These are phyloP conservation scores for Drosophila neotestacea DNA, from an alignment of 2,888 invertebrate species.

Conservation along the genomic window DNA sequence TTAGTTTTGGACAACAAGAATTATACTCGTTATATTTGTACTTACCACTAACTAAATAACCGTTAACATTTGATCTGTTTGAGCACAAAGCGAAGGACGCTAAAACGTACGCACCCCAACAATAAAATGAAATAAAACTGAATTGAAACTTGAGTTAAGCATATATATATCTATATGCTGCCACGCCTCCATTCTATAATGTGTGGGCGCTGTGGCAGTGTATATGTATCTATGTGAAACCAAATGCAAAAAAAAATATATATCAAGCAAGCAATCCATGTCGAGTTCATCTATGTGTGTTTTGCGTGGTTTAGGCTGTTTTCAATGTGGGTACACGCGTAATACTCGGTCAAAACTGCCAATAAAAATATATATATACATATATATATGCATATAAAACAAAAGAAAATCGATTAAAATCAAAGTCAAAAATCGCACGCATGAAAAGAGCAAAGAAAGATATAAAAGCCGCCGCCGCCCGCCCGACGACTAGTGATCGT, in stretches of 20 bases:
- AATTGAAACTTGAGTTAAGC: conserved; percentile 18
- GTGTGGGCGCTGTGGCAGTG: conserved; percentile 9
- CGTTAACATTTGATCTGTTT: conserved; percentile 82
- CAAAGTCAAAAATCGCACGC: conserved; percentile 28
- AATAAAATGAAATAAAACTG: conserved; percentile 34
- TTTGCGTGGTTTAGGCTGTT: conserved; percentile 85
- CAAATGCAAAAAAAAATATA: conserved; percentile 24
- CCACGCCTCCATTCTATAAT: background rate
- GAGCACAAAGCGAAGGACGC: conserved; percentile 80
- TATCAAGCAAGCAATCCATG: conserved; percentile 78
- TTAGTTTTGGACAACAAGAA: conserved; percentile 56
- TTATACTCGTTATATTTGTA: conserved; percentile 68
- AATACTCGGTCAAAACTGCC: conserved; percentile 16
- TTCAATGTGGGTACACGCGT: conserved; percentile 74
- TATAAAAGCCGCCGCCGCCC: conserved; percentile 47
- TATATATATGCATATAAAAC: background rate
- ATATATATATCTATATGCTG: conserved; percentile 42
- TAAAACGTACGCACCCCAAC: conserved; percentile 68
- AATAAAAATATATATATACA: background rate
- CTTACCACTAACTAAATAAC: conserved; percentile 73
- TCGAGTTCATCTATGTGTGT: conserved; percentile 85
- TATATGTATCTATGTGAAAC: conserved; percentile 35
- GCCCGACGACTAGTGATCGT: conserved; percentile 48
- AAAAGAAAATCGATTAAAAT: conserved; percentile 12
- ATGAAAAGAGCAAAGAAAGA: conserved; percentile 24